phyloP scores from a whole-genome alignment of 1,140 invertebrate species.

The Macrosteles quadrilineatus region DNA sequence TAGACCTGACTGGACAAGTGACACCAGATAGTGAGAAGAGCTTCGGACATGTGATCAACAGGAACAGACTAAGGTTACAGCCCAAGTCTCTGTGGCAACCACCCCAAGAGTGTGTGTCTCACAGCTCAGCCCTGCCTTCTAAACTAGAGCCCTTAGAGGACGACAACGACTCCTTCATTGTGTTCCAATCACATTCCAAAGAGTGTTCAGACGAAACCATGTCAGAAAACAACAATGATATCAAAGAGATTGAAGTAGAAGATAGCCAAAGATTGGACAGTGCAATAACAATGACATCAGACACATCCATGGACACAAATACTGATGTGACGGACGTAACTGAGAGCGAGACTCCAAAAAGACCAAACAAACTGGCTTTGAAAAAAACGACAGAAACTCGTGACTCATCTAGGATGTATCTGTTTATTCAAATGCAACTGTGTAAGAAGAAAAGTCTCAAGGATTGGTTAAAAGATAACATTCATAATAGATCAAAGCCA shows the following conservation, averaged over 20 bases:
- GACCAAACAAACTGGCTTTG: constrained; percentile 30
- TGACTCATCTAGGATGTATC: constrained; percentile 43
- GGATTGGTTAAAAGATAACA: constrained; percentile 78
- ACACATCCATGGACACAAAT: constrained; percentile 7
- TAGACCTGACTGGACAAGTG: constrained; percentile 35
- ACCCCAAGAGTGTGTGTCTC: not conserved
- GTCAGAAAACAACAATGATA: not conserved
- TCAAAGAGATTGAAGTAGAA: not conserved
- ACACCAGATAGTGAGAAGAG: constrained; percentile 32
- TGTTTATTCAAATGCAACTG: constrained; percentile 98
- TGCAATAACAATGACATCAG: not conserved
- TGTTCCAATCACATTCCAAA: not conserved
- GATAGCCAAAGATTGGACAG: not conserved
- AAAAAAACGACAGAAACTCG: not conserved
- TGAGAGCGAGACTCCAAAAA: not conserved
- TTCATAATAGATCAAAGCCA: constrained; percentile 50
- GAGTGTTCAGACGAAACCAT: not conserved
- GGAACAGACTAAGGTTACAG: not conserved
- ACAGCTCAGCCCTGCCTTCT: not conserved
- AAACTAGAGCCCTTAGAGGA: constrained; percentile 5
- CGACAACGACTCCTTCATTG: constrained; percentile 35
- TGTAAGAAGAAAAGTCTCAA: constrained; percentile 86
- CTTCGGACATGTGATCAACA: constrained; percentile 7
- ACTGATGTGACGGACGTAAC: not conserved
- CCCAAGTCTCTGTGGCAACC: not conserved